phyloP scores from a whole-genome alignment of 2,888 invertebrate genomes.

The Apoda limacodes region DNA sequence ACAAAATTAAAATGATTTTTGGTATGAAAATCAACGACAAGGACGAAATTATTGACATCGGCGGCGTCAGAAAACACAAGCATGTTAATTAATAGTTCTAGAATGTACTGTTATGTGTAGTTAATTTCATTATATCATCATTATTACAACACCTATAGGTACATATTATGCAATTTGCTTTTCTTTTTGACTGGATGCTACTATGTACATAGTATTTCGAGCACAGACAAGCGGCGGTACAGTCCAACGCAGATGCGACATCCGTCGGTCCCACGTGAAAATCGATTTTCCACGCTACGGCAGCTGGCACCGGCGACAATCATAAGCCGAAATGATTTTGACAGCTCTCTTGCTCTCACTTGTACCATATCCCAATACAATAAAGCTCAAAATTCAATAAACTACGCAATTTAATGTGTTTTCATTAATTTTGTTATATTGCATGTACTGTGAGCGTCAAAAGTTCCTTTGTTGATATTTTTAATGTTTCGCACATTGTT shows the following conservation, averaged over 20 bases:
- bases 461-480: conserved; percentile 69
- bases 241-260: conserved; percentile 62
- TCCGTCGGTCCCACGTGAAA: conserved; percentile 66
- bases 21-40: no score
- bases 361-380: conserved; percentile 19
- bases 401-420: conserved; percentile 9
- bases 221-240: conserved; percentile 45
- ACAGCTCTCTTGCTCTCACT: conserved; percentile 13
- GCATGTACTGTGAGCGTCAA: conserved; percentile 65
- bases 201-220: conserved; percentile 53
- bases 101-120: no score
- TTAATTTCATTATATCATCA: no score
- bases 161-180: no score
- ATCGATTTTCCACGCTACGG: conserved; percentile 67
- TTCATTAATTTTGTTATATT: conserved; percentile 27
- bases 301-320: conserved; percentile 65
- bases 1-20: no score
- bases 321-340: conserved; percentile 29
- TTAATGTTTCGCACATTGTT: conserved; percentile 70
- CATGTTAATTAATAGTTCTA: no score
- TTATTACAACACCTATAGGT: no score
- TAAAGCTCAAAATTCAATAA: conserved; percentile 26
- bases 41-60: no score
- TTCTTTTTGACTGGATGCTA: no score
- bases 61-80: no score